Evolutionary conservation across 2,113 vertebrate genomes (phyloP).

Genomic region (Pterocles orientalis): DNA sequence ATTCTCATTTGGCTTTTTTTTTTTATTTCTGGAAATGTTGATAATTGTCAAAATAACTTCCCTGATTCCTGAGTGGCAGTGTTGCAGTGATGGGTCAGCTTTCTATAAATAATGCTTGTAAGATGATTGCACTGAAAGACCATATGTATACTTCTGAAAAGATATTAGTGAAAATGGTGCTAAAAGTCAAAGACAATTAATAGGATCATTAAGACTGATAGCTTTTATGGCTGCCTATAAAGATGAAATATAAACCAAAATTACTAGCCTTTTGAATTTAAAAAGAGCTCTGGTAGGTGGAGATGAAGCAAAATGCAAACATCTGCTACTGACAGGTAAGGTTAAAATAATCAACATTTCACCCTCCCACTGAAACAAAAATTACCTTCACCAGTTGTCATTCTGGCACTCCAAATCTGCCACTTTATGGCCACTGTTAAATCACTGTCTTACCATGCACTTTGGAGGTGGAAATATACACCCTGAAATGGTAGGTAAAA

Average conservation of each 20-base stretch:
- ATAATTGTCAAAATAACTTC: not conserved
- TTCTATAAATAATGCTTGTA: not conserved
- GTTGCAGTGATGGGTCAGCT: not conserved
- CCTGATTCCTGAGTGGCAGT: not conserved
- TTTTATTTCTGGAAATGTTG: not conserved
- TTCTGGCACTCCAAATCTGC: not conserved
- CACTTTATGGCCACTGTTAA: not conserved
- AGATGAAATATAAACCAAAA: constrained; percentile 54
- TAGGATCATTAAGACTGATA: constrained; percentile 37
- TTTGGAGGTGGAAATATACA: not conserved
- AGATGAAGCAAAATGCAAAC: constrained; percentile 26
- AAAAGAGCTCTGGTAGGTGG: not conserved
- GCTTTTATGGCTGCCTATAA: constrained; percentile 44
- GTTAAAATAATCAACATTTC: not conserved
- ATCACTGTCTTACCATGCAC: not conserved
- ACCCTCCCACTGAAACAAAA: not conserved
- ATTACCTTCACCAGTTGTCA: not conserved
- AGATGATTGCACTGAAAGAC: not conserved
- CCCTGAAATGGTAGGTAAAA: not conserved
- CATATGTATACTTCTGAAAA: not conserved
- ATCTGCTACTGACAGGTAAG: not conserved
- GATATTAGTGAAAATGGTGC: not conserved
- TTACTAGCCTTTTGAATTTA: constrained; percentile 17
- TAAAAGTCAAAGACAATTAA: constrained; percentile 48
- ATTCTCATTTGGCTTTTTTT: not conserved